These are phyloP conservation scores for Enteromius thamalakanensis DNA, from an alignment of 2,797 vertebrate genomes.

Conservation along the genomic window DNA sequence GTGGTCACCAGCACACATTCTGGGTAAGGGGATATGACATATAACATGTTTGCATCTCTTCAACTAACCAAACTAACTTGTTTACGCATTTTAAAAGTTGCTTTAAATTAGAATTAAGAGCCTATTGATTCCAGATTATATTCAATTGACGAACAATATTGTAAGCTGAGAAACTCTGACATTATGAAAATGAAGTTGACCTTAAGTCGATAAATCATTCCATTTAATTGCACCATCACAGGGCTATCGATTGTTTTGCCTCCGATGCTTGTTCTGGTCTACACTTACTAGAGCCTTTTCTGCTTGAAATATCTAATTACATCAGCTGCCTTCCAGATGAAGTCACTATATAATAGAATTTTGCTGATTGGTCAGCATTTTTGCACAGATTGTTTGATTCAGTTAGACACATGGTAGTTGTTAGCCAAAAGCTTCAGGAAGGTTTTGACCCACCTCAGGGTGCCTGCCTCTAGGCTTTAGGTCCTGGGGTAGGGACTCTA, in stretches of 20 bases:
- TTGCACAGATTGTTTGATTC: background rate
- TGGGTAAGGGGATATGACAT: constrained; percentile 80
- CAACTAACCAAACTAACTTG: background rate
- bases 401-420: constrained; percentile 9
- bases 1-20: constrained; percentile 93
- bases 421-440: constrained; percentile 60
- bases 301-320: constrained; percentile 22
- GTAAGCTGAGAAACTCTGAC: constrained; percentile 21
- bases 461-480: constrained; percentile 63
- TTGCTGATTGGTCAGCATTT: background rate
- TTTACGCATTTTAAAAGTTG: background rate
- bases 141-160: constrained; percentile 27
- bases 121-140: constrained; percentile 31
- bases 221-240: constrained; percentile 17
- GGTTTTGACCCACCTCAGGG: constrained; percentile 70
- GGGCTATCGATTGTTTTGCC: constrained; percentile 11
- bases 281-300: background rate
- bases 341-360: background rate
- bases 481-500: constrained; percentile 67
- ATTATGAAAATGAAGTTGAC: constrained; percentile 67
- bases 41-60: background rate
- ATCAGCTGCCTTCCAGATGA: background rate
- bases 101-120: constrained; percentile 1
- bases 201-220: constrained; percentile 54
- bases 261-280: background rate